phyloP scores from a whole-genome alignment of 2,113 vertebrate genomes.

The Ailuropoda melanoleuca region DNA sequence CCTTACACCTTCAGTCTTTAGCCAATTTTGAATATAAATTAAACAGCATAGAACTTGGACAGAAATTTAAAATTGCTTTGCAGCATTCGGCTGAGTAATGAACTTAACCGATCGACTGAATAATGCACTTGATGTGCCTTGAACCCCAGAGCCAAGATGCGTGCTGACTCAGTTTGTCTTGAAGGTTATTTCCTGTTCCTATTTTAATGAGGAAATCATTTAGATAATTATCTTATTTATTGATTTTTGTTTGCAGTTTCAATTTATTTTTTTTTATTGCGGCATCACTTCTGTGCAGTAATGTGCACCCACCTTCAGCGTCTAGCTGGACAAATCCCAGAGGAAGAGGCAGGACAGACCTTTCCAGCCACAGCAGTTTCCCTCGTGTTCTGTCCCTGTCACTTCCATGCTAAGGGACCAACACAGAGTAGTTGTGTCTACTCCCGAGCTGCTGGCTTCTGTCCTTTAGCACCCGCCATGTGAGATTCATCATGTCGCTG shows the following conservation, averaged over 20 bases:
- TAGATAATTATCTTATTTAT: neutral
- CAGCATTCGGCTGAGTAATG: neutral
- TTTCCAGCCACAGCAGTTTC: neutral
- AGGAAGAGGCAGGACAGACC: neutral
- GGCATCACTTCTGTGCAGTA: neutral
- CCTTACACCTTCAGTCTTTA: neutral
- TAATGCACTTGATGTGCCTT: neutral
- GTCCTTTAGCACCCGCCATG: neutral
- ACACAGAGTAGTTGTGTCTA: neutral
- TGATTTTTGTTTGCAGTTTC: slow-evolving; percentile 12
- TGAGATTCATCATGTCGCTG: neutral
- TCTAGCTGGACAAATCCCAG: neutral
- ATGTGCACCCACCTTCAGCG: neutral
- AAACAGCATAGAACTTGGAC: neutral
- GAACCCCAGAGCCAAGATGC: neutral
- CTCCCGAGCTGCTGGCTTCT: neutral
- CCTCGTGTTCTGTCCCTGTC: neutral
- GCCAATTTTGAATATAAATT: slow-evolving; percentile 31
- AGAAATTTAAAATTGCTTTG: slow-evolving; percentile 30
- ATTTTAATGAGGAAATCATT: neutral
- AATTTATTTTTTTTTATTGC: neutral
- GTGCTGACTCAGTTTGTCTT: neutral
- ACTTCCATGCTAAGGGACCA: neutral
- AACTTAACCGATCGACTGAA: neutral
- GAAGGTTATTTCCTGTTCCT: neutral